Percentiles rank a stretch among this genome's conserved stretches.
Conservation (phyloP, 2,888 invertebrate species). For the Reticulitermes lucifugus region DNA sequence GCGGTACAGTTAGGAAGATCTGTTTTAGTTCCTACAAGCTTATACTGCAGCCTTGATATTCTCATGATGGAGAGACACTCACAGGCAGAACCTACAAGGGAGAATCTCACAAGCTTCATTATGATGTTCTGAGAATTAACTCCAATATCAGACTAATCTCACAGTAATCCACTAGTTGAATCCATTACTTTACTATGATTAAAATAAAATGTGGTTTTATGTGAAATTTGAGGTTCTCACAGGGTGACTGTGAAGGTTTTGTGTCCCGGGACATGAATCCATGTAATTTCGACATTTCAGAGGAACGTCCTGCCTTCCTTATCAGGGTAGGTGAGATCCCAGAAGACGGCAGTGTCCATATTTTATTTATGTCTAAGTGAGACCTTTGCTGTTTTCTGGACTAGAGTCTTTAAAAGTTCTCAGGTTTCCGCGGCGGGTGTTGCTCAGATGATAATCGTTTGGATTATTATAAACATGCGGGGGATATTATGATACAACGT, state of each 20-base stretch:
- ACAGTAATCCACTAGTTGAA: neutral
- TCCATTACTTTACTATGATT: neutral
- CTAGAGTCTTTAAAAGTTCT: too few species aligned
- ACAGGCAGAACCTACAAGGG: neutral
- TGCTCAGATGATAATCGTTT: too few species aligned
- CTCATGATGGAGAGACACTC: neutral
- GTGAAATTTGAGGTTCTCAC: too few species aligned
- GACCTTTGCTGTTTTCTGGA: neutral
- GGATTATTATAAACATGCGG: too few species aligned
- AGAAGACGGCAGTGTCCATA: neutral
- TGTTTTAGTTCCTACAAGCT: slow-evolving; percentile 10
- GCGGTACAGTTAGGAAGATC: neutral
- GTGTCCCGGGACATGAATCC: too few species aligned
- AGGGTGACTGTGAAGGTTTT: too few species aligned
- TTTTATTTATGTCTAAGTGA: neutral
- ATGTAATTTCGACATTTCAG: too few species aligned
- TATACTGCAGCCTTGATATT: neutral
- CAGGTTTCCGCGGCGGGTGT: too few species aligned
- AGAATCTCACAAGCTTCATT: neutral
- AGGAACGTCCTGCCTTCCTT: too few species aligned
- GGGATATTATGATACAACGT: too few species aligned
- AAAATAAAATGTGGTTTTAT: neutral
- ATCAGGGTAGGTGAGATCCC: too few species aligned
- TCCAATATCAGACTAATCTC: neutral
- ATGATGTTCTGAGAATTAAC: neutral